Evolutionary conservation across 2,888 invertebrate species (phyloP).

Genomic region (Netelia virgata): DNA sequence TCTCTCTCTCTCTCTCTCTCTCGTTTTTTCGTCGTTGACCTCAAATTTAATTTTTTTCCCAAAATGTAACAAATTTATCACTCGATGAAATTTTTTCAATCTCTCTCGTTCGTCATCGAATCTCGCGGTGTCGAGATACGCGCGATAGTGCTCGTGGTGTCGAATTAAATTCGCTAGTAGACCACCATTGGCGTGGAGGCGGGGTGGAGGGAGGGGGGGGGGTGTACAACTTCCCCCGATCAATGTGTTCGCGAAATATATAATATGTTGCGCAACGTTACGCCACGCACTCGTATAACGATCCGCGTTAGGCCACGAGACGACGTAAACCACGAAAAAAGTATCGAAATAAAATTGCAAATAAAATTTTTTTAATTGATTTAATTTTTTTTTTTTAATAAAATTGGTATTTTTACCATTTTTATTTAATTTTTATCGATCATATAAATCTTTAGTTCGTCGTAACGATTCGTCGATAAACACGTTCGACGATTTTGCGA

Average conservation of each 20-base stretch:
- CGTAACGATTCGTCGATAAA: no score
- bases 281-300: slow-evolving; percentile 27
- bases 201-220: background rate
- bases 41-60: slow-evolving; percentile 24
- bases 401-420: no score
- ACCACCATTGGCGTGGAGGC: background rate
- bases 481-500: no score
- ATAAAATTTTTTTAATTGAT: no score
- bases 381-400: no score
- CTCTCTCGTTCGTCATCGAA: background rate
- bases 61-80: background rate
- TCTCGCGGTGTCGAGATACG: background rate
- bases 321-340: no score
- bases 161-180: slow-evolving; percentile 31
- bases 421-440: no score
- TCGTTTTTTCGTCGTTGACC: slow-evolving; percentile 30
- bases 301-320: background rate
- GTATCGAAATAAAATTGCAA: no score
- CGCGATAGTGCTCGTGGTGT: slow-evolving; percentile 11
- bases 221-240: background rate
- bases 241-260: slow-evolving; percentile 34
- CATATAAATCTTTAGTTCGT: no score
- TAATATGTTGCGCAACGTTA: slow-evolving; percentile 47
- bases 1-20: no score
- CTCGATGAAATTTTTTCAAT: background rate